These are phyloP conservation scores for Lepilemur septentrionalis DNA, from an alignment of 2,797 vertebrate genomes.

Conservation along the genomic window DNA sequence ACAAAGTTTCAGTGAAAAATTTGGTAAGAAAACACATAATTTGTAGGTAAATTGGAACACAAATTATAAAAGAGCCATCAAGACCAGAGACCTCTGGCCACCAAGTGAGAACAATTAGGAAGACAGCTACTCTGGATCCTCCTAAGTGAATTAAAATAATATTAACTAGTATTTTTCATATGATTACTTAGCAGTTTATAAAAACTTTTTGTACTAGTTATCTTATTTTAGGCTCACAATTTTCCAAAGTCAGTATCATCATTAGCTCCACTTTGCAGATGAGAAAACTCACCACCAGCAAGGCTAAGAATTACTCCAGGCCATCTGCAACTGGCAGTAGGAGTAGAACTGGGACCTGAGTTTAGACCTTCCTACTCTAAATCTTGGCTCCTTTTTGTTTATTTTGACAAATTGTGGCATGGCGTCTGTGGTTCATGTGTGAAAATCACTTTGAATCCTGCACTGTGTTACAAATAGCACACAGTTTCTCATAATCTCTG, in stretches of 20 bases:
- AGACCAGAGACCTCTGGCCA: neutral
- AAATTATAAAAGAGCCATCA: neutral
- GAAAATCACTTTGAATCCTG: neutral
- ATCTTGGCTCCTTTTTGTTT: neutral
- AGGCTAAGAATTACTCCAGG: neutral
- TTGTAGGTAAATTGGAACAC: neutral
- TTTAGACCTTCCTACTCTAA: neutral
- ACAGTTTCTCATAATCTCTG: neutral
- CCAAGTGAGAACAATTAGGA: neutral
- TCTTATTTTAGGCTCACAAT: neutral
- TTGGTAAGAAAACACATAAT: neutral
- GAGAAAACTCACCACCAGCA: neutral
- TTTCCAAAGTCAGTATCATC: neutral
- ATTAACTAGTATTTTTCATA: neutral
- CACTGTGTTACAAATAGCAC: neutral
- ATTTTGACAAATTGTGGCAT: neutral
- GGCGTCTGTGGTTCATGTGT: neutral
- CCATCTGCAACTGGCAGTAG: neutral
- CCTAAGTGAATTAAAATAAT: neutral
- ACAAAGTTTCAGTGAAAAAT: neutral
- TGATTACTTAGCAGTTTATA: neutral
- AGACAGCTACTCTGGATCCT: neutral
- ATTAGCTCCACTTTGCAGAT: neutral
- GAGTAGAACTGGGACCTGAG: neutral
- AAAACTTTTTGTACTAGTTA: neutral